These are phyloP conservation scores for Adela reaumurella DNA, from an alignment of 2,888 invertebrate genomes.

Conservation along the genomic window DNA sequence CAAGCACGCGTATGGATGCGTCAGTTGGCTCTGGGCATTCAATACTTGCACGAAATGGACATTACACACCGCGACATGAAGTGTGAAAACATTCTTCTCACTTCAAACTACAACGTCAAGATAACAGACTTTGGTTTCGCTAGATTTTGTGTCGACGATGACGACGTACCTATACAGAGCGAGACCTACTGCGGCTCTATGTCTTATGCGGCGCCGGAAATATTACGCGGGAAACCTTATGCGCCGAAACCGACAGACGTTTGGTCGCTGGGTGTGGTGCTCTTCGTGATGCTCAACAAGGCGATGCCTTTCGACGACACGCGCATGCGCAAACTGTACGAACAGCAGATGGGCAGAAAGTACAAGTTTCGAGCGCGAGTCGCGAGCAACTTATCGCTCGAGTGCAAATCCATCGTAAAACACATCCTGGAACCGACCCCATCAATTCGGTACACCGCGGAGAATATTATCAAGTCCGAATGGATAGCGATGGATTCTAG, in stretches of 20 bases:
- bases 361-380: slow-evolving; percentile 66
- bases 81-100: slow-evolving; percentile 75
- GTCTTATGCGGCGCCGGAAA: slow-evolving; percentile 85
- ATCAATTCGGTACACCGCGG: slow-evolving; percentile 51
- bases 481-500: slow-evolving; percentile 70
- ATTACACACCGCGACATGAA: slow-evolving; percentile 78
- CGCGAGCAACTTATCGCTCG: slow-evolving; percentile 48
- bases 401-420: slow-evolving; percentile 61
- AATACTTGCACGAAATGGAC: slow-evolving; percentile 71
- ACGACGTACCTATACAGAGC: slow-evolving; percentile 51
- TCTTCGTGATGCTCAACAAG: slow-evolving; percentile 81
- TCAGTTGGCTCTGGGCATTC: slow-evolving; percentile 65
- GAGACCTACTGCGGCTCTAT: slow-evolving; percentile 84
- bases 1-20: slow-evolving; percentile 69
- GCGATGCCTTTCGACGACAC: slow-evolving; percentile 78
- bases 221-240: slow-evolving; percentile 71
- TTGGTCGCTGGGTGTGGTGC: slow-evolving; percentile 77
- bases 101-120: slow-evolving; percentile 72
- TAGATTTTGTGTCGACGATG: slow-evolving; percentile 35
- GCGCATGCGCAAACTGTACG: slow-evolving; percentile 68
- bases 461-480: slow-evolving; percentile 54
- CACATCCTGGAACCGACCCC: slow-evolving; percentile 69
- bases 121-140: slow-evolving; percentile 82
- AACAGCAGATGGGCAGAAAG: slow-evolving; percentile 57
- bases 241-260: slow-evolving; percentile 70